Percentiles rank a stretch among this genome's conserved stretches.
These are phyloP conservation scores for Bradypodion pumilum DNA, from an alignment of 2,797 vertebrate genomes.

Conservation along the genomic window DNA sequence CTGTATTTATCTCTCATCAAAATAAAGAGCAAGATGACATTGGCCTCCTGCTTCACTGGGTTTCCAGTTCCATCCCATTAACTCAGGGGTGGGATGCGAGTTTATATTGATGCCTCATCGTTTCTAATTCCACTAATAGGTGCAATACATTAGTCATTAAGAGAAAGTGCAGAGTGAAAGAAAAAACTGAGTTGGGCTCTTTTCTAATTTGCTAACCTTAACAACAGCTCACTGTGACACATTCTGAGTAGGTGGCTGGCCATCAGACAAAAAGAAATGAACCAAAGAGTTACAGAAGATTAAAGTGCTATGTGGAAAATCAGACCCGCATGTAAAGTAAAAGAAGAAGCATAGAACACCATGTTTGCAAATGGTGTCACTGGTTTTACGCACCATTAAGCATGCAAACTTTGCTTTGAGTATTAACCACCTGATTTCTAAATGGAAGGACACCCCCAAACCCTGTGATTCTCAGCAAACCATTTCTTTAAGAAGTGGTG, in stretches of 20 bases:
- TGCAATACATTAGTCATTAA: conserved; percentile 17
- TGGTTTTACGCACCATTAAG: not conserved
- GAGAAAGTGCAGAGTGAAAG: not conserved
- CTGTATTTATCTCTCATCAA: not conserved
- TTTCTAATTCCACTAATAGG: conserved; percentile 34
- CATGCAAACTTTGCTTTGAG: not conserved
- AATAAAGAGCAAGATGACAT: conserved; percentile 8
- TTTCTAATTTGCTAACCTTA: conserved; percentile 5
- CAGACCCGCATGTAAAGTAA: not conserved
- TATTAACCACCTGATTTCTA: not conserved
- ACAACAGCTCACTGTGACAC: not conserved
- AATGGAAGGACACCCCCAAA: not conserved
- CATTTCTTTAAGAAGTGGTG: not conserved
- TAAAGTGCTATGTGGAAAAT: not conserved
- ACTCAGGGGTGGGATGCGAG: not conserved
- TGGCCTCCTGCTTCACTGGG: conserved; percentile 24
- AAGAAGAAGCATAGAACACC: not conserved
- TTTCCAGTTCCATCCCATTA: conserved; percentile 41
- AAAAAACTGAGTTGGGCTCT: not conserved
- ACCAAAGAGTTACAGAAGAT: not conserved
- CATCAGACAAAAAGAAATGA: not conserved
- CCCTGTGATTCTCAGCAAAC: not conserved
- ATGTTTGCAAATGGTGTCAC: not conserved
- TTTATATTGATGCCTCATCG: not conserved
- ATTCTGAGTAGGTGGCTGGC: not conserved